phyloP scores from a whole-genome alignment of 2,888 invertebrate species.

The Heliconius charithonia region DNA sequence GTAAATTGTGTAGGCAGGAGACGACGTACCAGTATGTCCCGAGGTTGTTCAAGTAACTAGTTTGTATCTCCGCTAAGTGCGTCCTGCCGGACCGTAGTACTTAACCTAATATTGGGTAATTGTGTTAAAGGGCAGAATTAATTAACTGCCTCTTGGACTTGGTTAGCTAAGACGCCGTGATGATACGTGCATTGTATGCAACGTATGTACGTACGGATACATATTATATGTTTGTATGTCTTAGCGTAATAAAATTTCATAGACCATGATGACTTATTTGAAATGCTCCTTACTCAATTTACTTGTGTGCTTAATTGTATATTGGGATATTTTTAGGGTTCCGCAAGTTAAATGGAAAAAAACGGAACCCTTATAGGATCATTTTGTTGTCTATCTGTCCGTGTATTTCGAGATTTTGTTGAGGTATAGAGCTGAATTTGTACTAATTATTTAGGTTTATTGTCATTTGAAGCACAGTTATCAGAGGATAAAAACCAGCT shows the following conservation, averaged over 20 bases:
- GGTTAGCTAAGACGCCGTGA: constrained; percentile 69
- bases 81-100: constrained; percentile 68
- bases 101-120: constrained; percentile 82
- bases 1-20: constrained; percentile 33
- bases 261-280: not conserved
- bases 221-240: not conserved
- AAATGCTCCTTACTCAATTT: not conserved
- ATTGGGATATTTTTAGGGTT: too few relatives aligned
- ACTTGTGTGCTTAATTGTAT: not conserved
- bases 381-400: too few relatives aligned
- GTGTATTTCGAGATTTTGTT: too few relatives aligned
- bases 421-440: too few relatives aligned
- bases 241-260: not conserved
- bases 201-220: constrained; percentile 4
- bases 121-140: constrained; percentile 75
- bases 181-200: constrained; percentile 56
- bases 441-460: too few relatives aligned
- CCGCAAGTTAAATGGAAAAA: too few relatives aligned
- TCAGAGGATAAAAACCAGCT: too few relatives aligned
- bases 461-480: too few relatives aligned
- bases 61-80: constrained; percentile 78
- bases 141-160: constrained; percentile 71
- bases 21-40: constrained; percentile 43
- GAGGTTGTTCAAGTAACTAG: constrained; percentile 64
- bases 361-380: too few relatives aligned